Evolutionary conservation across 2,888 invertebrate species (phyloP).

Genomic region (Heliconius charithonia): DNA sequence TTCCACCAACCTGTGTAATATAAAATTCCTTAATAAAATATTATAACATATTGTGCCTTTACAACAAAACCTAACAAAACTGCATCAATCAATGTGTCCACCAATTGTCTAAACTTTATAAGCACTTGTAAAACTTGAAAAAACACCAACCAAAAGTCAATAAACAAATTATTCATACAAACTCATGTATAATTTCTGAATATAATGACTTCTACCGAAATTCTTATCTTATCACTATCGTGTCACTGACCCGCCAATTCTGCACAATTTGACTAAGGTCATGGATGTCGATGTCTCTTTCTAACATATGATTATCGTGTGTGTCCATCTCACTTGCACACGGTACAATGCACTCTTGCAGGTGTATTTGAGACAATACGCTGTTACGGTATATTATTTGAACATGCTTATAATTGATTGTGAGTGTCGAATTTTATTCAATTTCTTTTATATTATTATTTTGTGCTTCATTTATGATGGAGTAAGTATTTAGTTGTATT

Average conservation of each 20-base stretch:
- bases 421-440: slow-evolving; percentile 2
- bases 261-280: slow-evolving; percentile 70
- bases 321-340: slow-evolving; percentile 34
- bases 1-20: neutral
- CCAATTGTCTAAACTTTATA: neutral
- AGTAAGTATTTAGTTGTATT: neutral
- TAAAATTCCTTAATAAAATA: neutral
- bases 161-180: neutral
- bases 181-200: neutral
- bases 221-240: slow-evolving; percentile 61
- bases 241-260: slow-evolving; percentile 69
- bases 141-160: neutral
- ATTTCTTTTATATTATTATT: neutral
- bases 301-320: slow-evolving; percentile 25
- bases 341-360: slow-evolving; percentile 51
- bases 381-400: slow-evolving; percentile 29
- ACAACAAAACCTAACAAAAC: neutral
- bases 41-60: neutral
- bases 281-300: slow-evolving; percentile 59
- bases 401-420: slow-evolving; percentile 24
- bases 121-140: neutral
- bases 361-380: slow-evolving; percentile 47
- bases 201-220: slow-evolving; percentile 49
- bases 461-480: too few species aligned
- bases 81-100: neutral